Evolutionary conservation across 2,113 vertebrate genomes (phyloP), one percentile per base, ranked within the genome.

Genomic region (Struthio camelus): DNA sequence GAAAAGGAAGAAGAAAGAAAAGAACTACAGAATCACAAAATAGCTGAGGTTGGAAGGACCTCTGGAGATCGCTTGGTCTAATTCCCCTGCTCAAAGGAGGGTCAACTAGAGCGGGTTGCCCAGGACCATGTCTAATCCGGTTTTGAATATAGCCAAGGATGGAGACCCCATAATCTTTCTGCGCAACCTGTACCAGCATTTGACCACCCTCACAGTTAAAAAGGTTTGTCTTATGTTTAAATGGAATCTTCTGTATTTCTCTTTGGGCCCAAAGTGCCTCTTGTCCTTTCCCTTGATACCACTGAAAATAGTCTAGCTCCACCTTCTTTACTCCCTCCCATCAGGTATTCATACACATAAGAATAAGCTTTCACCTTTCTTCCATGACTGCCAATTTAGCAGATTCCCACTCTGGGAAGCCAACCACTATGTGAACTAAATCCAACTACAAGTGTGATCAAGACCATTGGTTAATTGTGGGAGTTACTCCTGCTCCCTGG

Each of bases 61-160:
- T 71, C 22, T 65, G n/a, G 34, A 84, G 42, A 93, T 44, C 11
- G 65, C 7, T 20, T 53, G 25, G 44, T 54, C 42, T 13, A 80
- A 18, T 38, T 14, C 13, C 1, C 11, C 6, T 34, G 19, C 42
- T 54, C 65, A 87, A 77, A 89, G 32, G 23, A 46, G 8, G 8
- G 1, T 51, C 69, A 91, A 16, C 11, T 30, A 56, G 8, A 80
- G 3, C 38, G 36, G 0, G 0, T 51, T 51, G 53, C 15, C n/a
- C 22, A 69, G 38, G 44, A 73, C 14, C 51, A 4, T 44, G 13
- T 2, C 67, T 8, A 56, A 24, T 38, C 32, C 51, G 15, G 22
- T 32, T 73, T 72, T 80, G 27, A 40, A 11, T 36, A 84, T 30
- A 23, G 70, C 38, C 40, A 65, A 50, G 44, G 36, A 32, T 46